These are phyloP conservation scores for Manis pentadactyla DNA, from an alignment of 2,797 vertebrate species.

Conservation along the genomic window DNA sequence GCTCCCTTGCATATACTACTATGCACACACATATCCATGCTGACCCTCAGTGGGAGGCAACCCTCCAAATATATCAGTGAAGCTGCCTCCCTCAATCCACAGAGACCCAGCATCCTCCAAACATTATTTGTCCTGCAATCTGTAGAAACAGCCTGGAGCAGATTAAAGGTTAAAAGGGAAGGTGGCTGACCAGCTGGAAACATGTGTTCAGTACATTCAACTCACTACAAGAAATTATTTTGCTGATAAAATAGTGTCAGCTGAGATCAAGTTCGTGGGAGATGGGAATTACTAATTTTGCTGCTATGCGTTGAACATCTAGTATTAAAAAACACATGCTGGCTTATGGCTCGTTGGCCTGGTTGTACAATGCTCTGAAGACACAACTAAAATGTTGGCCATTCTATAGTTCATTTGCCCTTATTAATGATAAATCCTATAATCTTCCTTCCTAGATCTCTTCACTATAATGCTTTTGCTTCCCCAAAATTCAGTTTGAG, in stretches of 20 bases:
- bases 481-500: neutral
- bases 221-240: constrained; percentile 51
- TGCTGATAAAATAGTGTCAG: constrained; percentile 57
- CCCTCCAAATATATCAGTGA: constrained; percentile 3
- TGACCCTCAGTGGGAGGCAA: constrained; percentile 2
- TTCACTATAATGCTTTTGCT: constrained; percentile 12
- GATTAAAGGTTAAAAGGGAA: constrained; percentile 58
- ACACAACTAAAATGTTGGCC: neutral
- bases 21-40: too few relatives aligned
- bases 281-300: constrained; percentile 61
- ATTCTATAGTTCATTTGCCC: neutral
- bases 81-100: neutral
- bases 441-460: constrained; percentile 11
- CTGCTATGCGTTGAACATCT: neutral
- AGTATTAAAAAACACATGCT: constrained; percentile 33
- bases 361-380: neutral
- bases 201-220: constrained; percentile 20
- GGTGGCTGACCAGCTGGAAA: constrained; percentile 56
- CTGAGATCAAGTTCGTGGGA: constrained; percentile 32
- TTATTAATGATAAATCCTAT: neutral
- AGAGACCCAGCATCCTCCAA: constrained; percentile 31
- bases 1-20: neutral
- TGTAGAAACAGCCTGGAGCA: constrained; percentile 35
- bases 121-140: constrained; percentile 23
- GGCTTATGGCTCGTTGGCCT: constrained; percentile 18